Evolutionary conservation across 2,797 vertebrate genomes (phyloP), one percentile per base, ranked within the genome.

Genomic region (Sebastes glaucus): DNA sequence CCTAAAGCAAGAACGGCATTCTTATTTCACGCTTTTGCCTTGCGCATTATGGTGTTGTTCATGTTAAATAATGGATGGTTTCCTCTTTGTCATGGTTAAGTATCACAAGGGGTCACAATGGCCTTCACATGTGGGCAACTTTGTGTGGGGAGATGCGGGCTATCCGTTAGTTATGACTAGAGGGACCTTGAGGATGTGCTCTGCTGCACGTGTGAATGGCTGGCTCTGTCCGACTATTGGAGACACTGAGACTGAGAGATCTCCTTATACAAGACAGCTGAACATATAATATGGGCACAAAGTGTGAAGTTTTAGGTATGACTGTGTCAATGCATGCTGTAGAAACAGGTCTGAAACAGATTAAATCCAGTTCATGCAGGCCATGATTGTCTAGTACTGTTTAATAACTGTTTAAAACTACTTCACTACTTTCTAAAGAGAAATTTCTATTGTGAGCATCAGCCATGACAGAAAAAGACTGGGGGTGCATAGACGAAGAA

Each of bases 361-460:
- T 14, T 73, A 18, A 64, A 72, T 60, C 23, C 25, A 23, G 8
- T 61, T 68, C n/a, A 62, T 57, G 7, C 33, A 64, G 23, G 46
- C 14, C 11, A 22, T 70, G 13, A 60, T 8, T 64, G 42, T 55
- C 60, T 57, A 5, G 11, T 59, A 22, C 11, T 60, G 57, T 77
- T 70, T n/a, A 57, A 57, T 61, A 82, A 42, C 38, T 42, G 14
- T 42, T 42, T 42, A 42, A 57, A 86, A 80, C 66, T 64, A 30
- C 9, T 67, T 23, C 6, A 67, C 9, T 25, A 61, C 38, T 33
- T 62, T 62, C 27, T 23, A 60, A 6, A 66, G 52, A 42, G 35
- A 65, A 10, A 66, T 30, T 55, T 53, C 35, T 46, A 55, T 63
- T 75, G 27, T 70, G 27, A 73, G 35, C 16, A 67, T 57, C 9